A percentile compares a stretch with the other conserved stretches of the same genome.
Conservation (phyloP, 35 echinoderm and acorn worm species). For the Patiria miniata region DNA sequence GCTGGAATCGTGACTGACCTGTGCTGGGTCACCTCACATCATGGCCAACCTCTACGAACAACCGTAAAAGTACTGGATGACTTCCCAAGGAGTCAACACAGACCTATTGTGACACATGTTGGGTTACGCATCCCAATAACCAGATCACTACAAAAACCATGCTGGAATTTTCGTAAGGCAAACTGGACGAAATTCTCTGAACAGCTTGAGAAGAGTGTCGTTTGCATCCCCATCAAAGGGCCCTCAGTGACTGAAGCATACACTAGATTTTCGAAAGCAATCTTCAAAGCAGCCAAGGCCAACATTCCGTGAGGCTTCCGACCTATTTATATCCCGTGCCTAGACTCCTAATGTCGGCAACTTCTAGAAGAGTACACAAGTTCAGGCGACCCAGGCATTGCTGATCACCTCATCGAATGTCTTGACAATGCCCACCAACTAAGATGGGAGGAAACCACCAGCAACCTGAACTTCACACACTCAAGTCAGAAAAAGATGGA, state of each 20-base stretch:
- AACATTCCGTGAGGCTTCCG: background rate
- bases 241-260: background rate
- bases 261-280: background rate
- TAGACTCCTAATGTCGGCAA: background rate
- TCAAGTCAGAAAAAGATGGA: too few relatives aligned
- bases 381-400: too few relatives aligned
- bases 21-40: background rate
- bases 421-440: too few relatives aligned
- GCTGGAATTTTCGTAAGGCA: background rate
- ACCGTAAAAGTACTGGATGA: background rate
- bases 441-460: too few relatives aligned
- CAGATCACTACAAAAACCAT: background rate
- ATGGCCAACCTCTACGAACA: background rate
- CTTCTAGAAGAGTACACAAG: background rate
- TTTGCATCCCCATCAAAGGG: background rate
- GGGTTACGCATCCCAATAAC: background rate
- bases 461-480: too few relatives aligned
- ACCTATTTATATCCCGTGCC: background rate
- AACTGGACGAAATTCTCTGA: background rate
- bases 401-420: too few relatives aligned
- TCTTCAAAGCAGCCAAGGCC: background rate
- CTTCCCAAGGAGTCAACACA: background rate
- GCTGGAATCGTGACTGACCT: background rate
- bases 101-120: background rate
- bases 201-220: background rate